phyloP scores from a whole-genome alignment of 2,113 vertebrate species.

The Ptyas mucosa region DNA sequence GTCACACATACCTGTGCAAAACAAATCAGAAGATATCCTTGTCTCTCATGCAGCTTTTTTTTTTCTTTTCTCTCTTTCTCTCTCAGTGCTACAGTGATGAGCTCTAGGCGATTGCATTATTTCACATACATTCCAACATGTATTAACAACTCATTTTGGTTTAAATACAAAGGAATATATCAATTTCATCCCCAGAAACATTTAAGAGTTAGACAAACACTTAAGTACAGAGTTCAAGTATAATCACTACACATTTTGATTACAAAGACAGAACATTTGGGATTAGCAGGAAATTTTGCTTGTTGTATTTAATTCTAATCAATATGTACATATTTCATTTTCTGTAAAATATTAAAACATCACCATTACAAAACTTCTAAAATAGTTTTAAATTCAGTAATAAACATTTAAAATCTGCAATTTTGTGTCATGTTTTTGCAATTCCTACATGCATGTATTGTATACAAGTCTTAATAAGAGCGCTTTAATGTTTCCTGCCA shows the following conservation, averaged over 20 bases:
- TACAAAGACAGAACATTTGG: constrained; percentile 79
- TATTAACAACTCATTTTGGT: constrained; percentile 79
- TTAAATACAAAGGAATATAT: constrained; percentile 80
- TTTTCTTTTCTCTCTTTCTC: constrained; percentile 42
- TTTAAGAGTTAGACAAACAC: constrained; percentile 79
- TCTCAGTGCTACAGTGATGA: constrained; percentile 81
- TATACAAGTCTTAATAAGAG: constrained; percentile 78
- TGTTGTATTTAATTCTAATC: constrained; percentile 79
- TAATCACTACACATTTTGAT: constrained; percentile 81
- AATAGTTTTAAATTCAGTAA: constrained; percentile 83
- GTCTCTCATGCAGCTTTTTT: constrained; percentile 68
- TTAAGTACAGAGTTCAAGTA: constrained; percentile 83
- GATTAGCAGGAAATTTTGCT: constrained; percentile 76
- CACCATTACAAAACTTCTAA: constrained; percentile 85
- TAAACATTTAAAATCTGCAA: constrained; percentile 80
- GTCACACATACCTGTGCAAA: constrained; percentile 87
- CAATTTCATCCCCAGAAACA: constrained; percentile 73
- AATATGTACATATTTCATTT: constrained; percentile 81
- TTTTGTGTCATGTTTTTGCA: constrained; percentile 43
- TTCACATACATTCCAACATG: constrained; percentile 80
- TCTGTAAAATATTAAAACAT: constrained; percentile 84
- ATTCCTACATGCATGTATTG: constrained; percentile 77
- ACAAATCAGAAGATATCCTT: constrained; percentile 76
- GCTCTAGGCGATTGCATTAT: constrained; percentile 77
- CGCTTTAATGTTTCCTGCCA: constrained; percentile 74